Percentiles rank a stretch among this genome's conserved stretches.
These are phyloP conservation scores for Sebastes cheni DNA, from an alignment of 2,797 vertebrate genomes.

Conservation along the genomic window DNA sequence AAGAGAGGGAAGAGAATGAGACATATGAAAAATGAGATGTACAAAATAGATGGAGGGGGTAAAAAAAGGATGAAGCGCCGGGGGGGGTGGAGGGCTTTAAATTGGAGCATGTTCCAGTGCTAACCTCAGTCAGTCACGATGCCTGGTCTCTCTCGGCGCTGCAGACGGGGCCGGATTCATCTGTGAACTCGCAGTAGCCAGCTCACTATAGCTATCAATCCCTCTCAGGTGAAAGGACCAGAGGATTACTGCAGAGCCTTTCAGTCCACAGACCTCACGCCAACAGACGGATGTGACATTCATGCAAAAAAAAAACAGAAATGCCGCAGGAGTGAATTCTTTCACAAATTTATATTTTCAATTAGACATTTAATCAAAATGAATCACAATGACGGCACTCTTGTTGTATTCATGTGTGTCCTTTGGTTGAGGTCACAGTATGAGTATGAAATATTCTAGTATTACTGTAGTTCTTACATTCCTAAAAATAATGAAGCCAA, in stretches of 20 bases:
- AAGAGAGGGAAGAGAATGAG: background rate
- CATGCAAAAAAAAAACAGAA: background rate
- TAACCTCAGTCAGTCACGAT: conserved; percentile 67
- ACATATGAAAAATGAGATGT: background rate
- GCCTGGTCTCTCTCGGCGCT: conserved; percentile 5
- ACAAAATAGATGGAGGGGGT: background rate
- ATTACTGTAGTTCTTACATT: background rate
- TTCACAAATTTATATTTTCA: background rate
- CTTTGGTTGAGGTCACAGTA: background rate
- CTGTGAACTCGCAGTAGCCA: conserved; percentile 29
- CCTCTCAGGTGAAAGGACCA: conserved; percentile 59
- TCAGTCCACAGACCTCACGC: conserved; percentile 16
- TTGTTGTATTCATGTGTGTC: background rate
- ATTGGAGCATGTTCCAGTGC: conserved; percentile 36
- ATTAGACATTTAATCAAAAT: background rate
- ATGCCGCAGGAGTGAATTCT: background rate
- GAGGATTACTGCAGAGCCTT: conserved; percentile 53
- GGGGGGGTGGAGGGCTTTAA: conserved; percentile 17
- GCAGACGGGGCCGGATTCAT: conserved; percentile 37
- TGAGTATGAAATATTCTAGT: background rate
- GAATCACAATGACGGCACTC: background rate
- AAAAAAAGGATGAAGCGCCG: background rate
- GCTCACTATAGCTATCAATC: conserved; percentile 54
- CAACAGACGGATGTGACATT: background rate
- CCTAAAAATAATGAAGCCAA: background rate